Evolutionary conservation across 2,797 vertebrate genomes (phyloP), one percentile per base, ranked within the genome.

Genomic region (Gymnoscopelus microlampas): DNA sequence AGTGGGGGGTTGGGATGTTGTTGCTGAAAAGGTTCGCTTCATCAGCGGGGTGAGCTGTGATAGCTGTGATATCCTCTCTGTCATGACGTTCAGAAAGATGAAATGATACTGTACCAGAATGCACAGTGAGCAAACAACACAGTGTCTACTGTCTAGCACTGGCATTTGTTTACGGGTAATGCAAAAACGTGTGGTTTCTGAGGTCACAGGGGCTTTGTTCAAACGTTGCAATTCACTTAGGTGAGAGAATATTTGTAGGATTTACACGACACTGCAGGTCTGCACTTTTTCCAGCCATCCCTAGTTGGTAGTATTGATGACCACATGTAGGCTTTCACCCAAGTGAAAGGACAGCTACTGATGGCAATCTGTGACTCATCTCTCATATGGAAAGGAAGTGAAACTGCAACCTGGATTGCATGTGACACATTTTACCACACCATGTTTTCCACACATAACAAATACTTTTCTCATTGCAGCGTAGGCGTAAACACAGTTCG

Each of bases 361-460:
- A 71, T 77, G 23, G 66, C 70, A 79, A 63, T 47, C 55, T 26
- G 2, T 88, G 84, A 90, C 63, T 87, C 85, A 87, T 85, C 71
- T 56, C 60, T 59, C 58, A 24, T 44, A 68, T 70, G 54, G 66
- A 68, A 84, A 85, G 85, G 85, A 87, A 78, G 73, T 85, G 86
- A 90, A 90, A 89, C 76, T 84, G 79, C 80, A 86, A 77, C 49
- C 66, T 79, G 73, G 79, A 81, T 80, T 79, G 87, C 83, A 87
- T 85, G 82, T 83, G 78, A 71, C 0, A 81, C 79, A 65, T 71
- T 60, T 63, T 26, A 82, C 81, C 55, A 32, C 76, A 85, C 78
- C 80, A 82, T 66, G 73, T 79, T 82, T 87, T 87, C 83, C 83
- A 85, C 24, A 70, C 15, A 66, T 56, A 74, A 80, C 56, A 81